These are phyloP conservation scores for Nomada fabriciana DNA, from an alignment of 2,888 invertebrate genomes.

Conservation along the genomic window DNA sequence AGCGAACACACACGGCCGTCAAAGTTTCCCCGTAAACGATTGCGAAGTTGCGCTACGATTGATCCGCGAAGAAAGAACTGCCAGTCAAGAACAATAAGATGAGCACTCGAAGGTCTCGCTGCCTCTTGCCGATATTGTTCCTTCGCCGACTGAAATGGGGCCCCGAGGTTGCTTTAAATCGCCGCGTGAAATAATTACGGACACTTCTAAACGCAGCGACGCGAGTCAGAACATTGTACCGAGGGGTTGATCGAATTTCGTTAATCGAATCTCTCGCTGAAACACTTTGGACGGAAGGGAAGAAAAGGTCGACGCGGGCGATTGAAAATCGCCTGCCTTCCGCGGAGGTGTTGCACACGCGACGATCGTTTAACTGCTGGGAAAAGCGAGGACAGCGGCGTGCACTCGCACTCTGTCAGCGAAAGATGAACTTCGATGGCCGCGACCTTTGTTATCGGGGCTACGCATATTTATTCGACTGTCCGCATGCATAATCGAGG, in stretches of 20 bases:
- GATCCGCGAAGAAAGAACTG: constrained; percentile 49
- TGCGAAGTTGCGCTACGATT: constrained; percentile 21
- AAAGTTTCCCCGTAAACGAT: neutral
- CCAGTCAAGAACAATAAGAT: constrained; percentile 57
- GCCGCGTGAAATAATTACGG: neutral
- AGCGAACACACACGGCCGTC: neutral
- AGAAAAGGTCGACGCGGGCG: neutral
- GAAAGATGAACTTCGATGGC: constrained; percentile 66
- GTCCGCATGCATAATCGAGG: constrained; percentile 62
- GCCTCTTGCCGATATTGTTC: constrained; percentile 25
- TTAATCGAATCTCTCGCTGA: no score
- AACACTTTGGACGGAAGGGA: no score
- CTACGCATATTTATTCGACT: constrained; percentile 59
- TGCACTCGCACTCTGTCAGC: constrained; percentile 28
- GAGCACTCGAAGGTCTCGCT: constrained; percentile 27
- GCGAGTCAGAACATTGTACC: no score
- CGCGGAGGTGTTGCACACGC: neutral
- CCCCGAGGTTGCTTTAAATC: neutral
- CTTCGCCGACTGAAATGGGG: constrained; percentile 24
- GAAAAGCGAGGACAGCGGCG: constrained; percentile 27
- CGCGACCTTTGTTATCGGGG: constrained; percentile 72
- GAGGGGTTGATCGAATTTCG: no score
- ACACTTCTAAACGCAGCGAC: neutral
- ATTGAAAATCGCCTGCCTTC: neutral
- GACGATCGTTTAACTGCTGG: constrained; percentile 15